Conservation (phyloP, 2,888 invertebrate species). For the Caenorhabditis angaria region DNA sequence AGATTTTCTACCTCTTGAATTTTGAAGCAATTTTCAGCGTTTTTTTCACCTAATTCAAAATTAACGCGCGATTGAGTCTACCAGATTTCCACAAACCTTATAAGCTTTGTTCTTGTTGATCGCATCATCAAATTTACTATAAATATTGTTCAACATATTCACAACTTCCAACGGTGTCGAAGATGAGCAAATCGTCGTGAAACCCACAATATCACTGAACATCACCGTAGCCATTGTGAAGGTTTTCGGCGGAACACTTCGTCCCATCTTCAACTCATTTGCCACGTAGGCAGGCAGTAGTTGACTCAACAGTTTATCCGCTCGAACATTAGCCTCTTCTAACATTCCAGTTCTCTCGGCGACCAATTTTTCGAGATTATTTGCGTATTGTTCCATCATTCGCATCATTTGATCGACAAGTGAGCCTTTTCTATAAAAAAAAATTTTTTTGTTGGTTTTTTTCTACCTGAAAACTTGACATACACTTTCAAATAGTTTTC, state of each 20-base stretch:
- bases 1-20: too few species aligned
- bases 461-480: too few species aligned
- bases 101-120: conserved; percentile 61
- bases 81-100: conserved; percentile 34
- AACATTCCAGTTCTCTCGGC: conserved; percentile 70
- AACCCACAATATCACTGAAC: conserved; percentile 67
- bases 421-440: conserved; percentile 53
- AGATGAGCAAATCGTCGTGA: conserved; percentile 61
- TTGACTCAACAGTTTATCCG: conserved; percentile 68
- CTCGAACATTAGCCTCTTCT: conserved; percentile 69
- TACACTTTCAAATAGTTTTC: conserved; percentile 68
- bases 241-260: conserved; percentile 67
- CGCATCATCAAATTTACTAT: conserved; percentile 69
- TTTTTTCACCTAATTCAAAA: too few species aligned
- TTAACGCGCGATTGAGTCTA: too few species aligned
- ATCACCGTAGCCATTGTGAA: conserved; percentile 66
- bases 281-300: conserved; percentile 68
- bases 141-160: conserved; percentile 62
- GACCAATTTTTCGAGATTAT: conserved; percentile 71
- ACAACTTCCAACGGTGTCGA: conserved; percentile 59
- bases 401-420: conserved; percentile 64
- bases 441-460: too few species aligned
- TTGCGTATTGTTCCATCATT: conserved; percentile 68
- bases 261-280: conserved; percentile 67
- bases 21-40: neutral